phyloP scores from a whole-genome alignment of 2,888 invertebrate genomes.

The Cinara cedri region DNA sequence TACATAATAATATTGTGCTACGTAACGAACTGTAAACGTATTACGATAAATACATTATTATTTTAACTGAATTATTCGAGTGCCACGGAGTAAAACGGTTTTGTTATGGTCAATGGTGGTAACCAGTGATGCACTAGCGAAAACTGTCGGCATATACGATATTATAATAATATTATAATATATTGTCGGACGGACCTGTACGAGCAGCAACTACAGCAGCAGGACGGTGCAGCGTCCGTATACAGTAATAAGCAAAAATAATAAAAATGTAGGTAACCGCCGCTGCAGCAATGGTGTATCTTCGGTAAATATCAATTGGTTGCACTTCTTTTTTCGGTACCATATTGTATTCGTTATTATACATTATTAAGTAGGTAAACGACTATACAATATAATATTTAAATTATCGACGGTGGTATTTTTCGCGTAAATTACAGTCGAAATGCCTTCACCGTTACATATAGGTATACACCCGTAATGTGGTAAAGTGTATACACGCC shows the following conservation, averaged over 20 bases:
- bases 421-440: slow-evolving; percentile 40
- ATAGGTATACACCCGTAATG: no score
- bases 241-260: slow-evolving; percentile 32
- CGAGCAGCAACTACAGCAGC: neutral
- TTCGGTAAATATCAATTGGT: slow-evolving; percentile 46
- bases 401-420: slow-evolving; percentile 54
- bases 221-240: neutral
- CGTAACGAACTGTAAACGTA: no score
- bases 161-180: neutral
- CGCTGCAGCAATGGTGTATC: slow-evolving; percentile 2
- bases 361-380: slow-evolving; percentile 15
- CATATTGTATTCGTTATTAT: slow-evolving; percentile 20
- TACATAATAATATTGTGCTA: no score
- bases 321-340: slow-evolving; percentile 40
- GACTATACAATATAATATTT: slow-evolving; percentile 29
- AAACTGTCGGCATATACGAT: neutral
- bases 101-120: neutral
- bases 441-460: slow-evolving; percentile 48
- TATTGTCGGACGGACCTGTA: no score
- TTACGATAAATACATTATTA: no score
- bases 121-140: neutral
- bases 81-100: neutral
- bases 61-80: no score
- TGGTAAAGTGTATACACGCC: neutral
- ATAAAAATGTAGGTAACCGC: slow-evolving; percentile 24